Percentiles rank a stretch among this genome's conserved stretches.
Conservation (phyloP, 2,797 vertebrate species). For the Hemibagrus guttatus region DNA sequence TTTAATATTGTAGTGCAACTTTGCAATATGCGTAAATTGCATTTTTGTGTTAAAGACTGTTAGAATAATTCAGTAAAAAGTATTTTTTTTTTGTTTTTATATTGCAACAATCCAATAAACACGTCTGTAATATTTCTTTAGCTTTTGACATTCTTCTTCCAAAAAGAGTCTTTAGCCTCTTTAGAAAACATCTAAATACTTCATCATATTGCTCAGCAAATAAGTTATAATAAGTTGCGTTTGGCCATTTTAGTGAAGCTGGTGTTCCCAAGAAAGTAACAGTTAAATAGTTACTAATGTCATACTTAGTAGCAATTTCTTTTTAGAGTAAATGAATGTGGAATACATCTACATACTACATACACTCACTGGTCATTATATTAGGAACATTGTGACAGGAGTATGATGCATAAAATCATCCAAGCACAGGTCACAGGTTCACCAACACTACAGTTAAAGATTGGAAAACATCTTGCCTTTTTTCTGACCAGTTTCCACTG, state of each 20-base stretch:
- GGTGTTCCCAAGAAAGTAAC: background rate
- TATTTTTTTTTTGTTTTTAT: background rate
- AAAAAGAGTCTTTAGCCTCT: background rate
- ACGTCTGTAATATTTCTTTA: background rate
- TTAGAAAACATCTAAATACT: background rate
- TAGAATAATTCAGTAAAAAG: background rate
- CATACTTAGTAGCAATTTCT: background rate
- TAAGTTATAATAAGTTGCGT: background rate
- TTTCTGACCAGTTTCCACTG: background rate
- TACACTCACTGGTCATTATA: background rate
- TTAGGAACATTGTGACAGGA: background rate
- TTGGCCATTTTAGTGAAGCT: background rate
- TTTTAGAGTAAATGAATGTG: background rate
- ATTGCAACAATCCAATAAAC: slow-evolving; percentile 2
- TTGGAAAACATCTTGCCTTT: background rate
- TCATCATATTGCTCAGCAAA: background rate
- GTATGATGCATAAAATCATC: background rate
- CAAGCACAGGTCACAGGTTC: background rate
- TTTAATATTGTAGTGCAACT: slow-evolving; percentile 12
- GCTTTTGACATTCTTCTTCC: background rate
- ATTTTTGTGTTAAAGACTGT: background rate
- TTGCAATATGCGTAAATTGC: slow-evolving; percentile 8
- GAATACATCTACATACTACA: background rate
- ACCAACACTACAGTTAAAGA: background rate
- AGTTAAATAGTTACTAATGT: background rate